These are phyloP conservation scores for Azemiops feae DNA, from an alignment of 2,113 vertebrate genomes.

Conservation along the genomic window DNA sequence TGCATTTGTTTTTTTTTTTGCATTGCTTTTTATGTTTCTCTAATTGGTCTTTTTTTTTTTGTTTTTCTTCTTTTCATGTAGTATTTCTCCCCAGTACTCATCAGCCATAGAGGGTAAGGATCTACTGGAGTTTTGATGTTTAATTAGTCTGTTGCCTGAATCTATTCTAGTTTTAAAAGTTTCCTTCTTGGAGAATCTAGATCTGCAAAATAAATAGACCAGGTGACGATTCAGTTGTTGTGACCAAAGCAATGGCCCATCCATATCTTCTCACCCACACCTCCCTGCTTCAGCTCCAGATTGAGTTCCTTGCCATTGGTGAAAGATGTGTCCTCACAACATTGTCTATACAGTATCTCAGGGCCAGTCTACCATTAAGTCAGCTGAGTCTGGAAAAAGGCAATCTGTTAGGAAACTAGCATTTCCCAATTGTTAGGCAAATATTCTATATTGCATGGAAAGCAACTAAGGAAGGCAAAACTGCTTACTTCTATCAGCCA, in stretches of 20 bases:
- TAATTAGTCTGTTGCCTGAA: background rate
- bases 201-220: background rate
- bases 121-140: background rate
- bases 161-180: background rate
- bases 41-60: background rate
- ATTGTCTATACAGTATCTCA: background rate
- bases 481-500: background rate
- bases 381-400: background rate
- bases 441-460: background rate
- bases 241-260: background rate
- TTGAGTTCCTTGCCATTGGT: background rate
- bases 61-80: conserved; percentile 31
- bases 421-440: background rate
- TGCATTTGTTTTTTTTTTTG: rapidly evolving
- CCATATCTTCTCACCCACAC: background rate
- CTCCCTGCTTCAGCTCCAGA: background rate
- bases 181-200: background rate
- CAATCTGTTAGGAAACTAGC: background rate
- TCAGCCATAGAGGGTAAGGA: conserved; percentile 61
- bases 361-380: background rate
- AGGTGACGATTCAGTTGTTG: background rate
- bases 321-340: background rate
- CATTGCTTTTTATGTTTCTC: background rate
- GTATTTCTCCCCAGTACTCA: conserved; percentile 64
- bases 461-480: background rate